Base-by-base conservation (phyloP, 2,113 vertebrate species). In the Sphaerodactylus townsendi region DNA sequence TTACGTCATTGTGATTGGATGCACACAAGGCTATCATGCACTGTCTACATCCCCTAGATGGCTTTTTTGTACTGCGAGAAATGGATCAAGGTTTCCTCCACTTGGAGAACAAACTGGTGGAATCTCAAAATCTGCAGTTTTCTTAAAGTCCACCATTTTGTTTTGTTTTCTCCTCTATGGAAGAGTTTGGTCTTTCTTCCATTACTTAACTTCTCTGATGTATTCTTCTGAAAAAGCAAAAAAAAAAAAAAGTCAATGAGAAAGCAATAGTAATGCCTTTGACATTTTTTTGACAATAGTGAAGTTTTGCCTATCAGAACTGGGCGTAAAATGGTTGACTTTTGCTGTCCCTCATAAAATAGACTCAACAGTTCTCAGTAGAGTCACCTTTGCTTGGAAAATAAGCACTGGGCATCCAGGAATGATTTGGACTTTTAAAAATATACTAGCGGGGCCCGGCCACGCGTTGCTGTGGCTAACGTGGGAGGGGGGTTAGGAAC, bases 171-270 rank as follows among this genome's bases (percentile, higher is more conserved):
- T 44, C 73, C 19, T n/a, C 44, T 33, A 14, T 82, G 56, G 56
- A 28, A 25, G 15, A 25, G 56, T 48, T 64, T 65, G 93, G 84
- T 91, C 86, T 91, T 89, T 17, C 74, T 81, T 78, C 81, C 74
- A 86, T 86, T 77, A 30, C 73, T 93, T 89, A 89, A 76, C 88
- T 93, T 87, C 82, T 44, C 86, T 90, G 46, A 48, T 91, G 84
- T 28, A 83, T 89, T 89, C 84, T 90, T 84, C 92, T 72, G 90
- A 53, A 19, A 17, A 81, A 87, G 84, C n/a, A n/a, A n/a, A n/a
- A n/a, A n/a, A n/a, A 91, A 66, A 77, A 75, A 95, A 91, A 94
- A 89, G 88, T 87, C 89, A 81, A 82, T 92, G 86, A 85, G 89
- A 81, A 89, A 62, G 33, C 30, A 74, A 68, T 56, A 90, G 84